Evolutionary conservation across 2,888 invertebrate genomes (phyloP), one percentile per base, ranked within the genome.

Genomic region (Patella caerulea): DNA sequence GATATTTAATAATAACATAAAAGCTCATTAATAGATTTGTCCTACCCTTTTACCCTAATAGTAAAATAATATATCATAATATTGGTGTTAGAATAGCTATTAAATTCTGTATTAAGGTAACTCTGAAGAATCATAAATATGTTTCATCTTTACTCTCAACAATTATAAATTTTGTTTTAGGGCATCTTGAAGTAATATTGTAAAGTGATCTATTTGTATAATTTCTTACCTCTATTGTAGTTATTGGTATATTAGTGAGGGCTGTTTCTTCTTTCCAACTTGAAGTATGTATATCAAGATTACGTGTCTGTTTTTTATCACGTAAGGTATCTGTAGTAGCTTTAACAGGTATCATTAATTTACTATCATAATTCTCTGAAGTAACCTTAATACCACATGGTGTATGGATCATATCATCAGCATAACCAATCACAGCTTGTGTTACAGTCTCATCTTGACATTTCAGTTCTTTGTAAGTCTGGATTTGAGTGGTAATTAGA

Each of bases 241-340:
- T 24, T 19, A 65, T 24, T n/a, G 11, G 3, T 9, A 65, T 24
- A 12, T 17, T 24, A 12, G 19, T 14, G 19, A 65, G 24, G 24
- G 24, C 19, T 4, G 11, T 24, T 15, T 65, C 65, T 24, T 65
- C 24, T 29, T 65, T 65, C 19, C 14, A 12, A 19, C 19, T 11
- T 65, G 71, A 55, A 29, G 79, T 81, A 7, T 55, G 74, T 11
- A 86, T 76, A 59, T 55, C 53, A 12, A 86, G 80, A 11, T 78
- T 56, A 72, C 84, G 79, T 34, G 72, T 80, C 65, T 81, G 82
- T 53, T 86, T 78, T 34, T 77, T 76, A 77, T 87, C 86, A 54
- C 78, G 82, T 54, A 86, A 70, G 14, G 78, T 78, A 76, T 87
- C 86, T n/a, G 83, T 77, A 1, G 85, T 80, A 9, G 85, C 86